Evolutionary conservation across 2,113 vertebrate species (phyloP).

Genomic region (Mystacornis crossleyi): DNA sequence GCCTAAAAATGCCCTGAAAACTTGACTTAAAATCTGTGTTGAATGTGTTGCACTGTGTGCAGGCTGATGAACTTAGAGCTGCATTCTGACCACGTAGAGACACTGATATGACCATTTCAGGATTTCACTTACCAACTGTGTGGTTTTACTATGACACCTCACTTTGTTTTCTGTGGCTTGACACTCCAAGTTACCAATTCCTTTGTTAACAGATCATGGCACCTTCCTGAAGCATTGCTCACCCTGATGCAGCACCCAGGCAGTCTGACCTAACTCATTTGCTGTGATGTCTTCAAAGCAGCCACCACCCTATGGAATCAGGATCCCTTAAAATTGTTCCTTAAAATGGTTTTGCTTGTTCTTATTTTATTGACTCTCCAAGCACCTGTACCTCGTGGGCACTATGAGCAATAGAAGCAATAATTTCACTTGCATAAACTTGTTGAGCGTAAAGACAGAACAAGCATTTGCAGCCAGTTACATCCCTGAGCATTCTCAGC

Average conservation of each 20-base stretch:
- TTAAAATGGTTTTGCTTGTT: not conserved
- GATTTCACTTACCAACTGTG: not conserved
- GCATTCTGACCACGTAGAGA: not conserved
- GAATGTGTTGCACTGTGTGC: not conserved
- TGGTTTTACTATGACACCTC: not conserved
- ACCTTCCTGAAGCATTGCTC: not conserved
- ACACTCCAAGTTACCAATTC: not conserved
- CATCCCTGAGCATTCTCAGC: rapidly evolving
- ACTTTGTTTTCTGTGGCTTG: not conserved
- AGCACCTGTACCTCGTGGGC: not conserved
- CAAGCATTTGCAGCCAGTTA: not conserved
- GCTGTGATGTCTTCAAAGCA: not conserved
- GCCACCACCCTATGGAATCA: not conserved
- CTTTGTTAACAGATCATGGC: not conserved
- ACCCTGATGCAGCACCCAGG: not conserved
- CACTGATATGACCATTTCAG: not conserved
- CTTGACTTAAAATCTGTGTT: not conserved
- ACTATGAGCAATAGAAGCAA: not conserved
- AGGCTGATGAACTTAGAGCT: not conserved
- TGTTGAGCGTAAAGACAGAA: not conserved
- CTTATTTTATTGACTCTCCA: not conserved
- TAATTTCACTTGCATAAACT: not conserved
- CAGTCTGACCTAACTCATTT: not conserved
- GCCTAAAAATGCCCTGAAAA: not conserved
- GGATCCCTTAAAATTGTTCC: not conserved